Conservation (phyloP, 2,797 vertebrate genomes). For the Oceanodroma leucorhoa region DNA sequence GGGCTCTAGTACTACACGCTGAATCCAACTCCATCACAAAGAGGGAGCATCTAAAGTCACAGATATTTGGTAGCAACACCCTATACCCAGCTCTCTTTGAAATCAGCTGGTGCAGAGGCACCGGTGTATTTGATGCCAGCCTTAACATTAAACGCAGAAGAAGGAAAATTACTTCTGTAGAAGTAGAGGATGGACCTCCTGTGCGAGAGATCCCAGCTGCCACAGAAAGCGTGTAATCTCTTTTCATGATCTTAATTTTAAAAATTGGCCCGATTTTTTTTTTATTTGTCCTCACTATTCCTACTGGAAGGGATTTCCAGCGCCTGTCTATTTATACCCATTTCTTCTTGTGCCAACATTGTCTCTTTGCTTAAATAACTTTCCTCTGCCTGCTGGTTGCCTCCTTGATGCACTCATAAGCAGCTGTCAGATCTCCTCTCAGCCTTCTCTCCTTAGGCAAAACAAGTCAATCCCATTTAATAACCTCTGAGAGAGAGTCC, state of each 20-base stretch:
- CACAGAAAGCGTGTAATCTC: not conserved
- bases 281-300: constrained; percentile 64
- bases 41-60: not conserved
- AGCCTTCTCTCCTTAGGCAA: constrained; percentile 14
- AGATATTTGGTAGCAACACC: not conserved
- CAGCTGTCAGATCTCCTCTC: constrained; percentile 31
- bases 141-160: not conserved
- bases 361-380: constrained; percentile 64
- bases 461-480: constrained; percentile 13
- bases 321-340: constrained; percentile 65
- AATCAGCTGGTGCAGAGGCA: not conserved
- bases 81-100: not conserved
- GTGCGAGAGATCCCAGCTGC: not conserved
- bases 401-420: constrained; percentile 51
- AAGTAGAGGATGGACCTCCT: not conserved
- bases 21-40: not conserved
- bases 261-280: constrained; percentile 24
- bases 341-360: constrained; percentile 64
- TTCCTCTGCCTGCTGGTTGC: constrained; percentile 66
- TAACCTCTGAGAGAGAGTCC: not conserved
- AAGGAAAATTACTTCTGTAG: not conserved
- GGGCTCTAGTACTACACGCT: not conserved
- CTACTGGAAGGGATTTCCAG: constrained; percentile 65
- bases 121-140: not conserved
- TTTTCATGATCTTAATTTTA: constrained; percentile 26